Percentiles rank a stretch among this genome's conserved stretches.
Conservation (phyloP, 2,113 vertebrate genomes). For the Oenanthe oenanthe region DNA sequence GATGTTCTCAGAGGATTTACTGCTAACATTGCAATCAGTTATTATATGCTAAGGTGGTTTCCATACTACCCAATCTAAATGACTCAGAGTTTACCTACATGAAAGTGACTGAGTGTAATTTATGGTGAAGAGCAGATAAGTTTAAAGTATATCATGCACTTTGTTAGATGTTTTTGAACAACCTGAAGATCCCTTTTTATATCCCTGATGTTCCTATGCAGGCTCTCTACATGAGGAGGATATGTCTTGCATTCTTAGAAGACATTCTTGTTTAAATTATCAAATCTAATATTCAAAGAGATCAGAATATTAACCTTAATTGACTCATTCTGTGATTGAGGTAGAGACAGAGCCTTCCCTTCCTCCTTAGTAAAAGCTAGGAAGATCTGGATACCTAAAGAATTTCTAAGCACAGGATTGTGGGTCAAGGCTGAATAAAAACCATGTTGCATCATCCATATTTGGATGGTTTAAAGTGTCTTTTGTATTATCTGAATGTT, state of each 20-base stretch:
- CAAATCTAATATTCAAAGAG: neutral
- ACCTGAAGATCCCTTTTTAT: neutral
- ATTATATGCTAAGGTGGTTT: neutral
- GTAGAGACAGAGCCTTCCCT: neutral
- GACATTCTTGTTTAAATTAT: neutral
- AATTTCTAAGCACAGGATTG: neutral
- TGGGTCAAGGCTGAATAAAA: neutral
- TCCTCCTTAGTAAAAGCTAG: neutral
- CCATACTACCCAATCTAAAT: neutral
- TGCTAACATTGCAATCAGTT: neutral
- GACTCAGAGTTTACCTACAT: neutral
- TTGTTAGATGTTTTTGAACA: neutral
- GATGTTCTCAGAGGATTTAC: neutral
- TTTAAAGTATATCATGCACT: neutral
- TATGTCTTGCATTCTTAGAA: neutral
- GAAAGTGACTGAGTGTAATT: neutral
- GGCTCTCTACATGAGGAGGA: neutral
- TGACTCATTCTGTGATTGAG: neutral
- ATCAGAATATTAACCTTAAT: neutral
- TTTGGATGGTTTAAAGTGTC: neutral
- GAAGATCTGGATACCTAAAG: neutral
- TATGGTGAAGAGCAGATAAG: neutral
- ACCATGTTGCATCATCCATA: neutral
- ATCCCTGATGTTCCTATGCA: neutral
- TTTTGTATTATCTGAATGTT: neutral